Evolutionary conservation across 1,140 invertebrate species (phyloP).

Genomic region (Hyles vespertilio): DNA sequence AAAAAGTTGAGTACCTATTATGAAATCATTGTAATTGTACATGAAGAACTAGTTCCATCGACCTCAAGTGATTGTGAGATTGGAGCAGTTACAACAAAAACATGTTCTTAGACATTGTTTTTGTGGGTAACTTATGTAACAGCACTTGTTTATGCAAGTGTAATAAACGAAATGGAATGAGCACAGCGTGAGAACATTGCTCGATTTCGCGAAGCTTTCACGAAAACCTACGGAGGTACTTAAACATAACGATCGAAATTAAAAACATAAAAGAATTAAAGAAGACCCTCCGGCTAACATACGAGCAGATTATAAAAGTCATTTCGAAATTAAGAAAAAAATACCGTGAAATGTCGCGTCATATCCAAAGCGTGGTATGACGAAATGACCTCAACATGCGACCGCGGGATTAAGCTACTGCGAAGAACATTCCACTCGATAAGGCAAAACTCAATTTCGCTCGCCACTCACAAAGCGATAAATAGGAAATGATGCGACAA

Average conservation of each 20-base stretch:
- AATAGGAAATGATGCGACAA: not conserved
- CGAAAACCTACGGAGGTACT: conserved; percentile 16
- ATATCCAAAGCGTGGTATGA: conserved; percentile 31
- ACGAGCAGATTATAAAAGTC: conserved; percentile 32
- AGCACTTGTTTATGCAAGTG: not conserved
- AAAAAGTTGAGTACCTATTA: no score
- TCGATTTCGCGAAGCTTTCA: conserved; percentile 11
- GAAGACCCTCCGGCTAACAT: conserved; percentile 27
- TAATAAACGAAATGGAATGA: not conserved
- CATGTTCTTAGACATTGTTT: no score
- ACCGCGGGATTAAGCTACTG: conserved; percentile 35
- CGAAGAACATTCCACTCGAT: conserved; percentile 26
- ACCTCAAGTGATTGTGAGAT: no score
- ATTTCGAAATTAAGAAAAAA: conserved; percentile 18
- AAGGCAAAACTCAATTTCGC: no score
- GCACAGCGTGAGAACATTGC: no score
- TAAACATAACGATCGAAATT: conserved; percentile 16
- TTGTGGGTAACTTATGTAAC: not conserved
- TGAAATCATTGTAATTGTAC: no score
- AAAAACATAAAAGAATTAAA: conserved; percentile 32
- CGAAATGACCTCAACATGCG: conserved; percentile 27
- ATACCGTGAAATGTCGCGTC: conserved; percentile 29
- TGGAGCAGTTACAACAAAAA: no score
- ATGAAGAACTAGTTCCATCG: no score
- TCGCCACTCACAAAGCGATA: not conserved